Evolutionary conservation across 2,797 vertebrate species (phyloP).

Genomic region (Philypnodon macrostomus): DNA sequence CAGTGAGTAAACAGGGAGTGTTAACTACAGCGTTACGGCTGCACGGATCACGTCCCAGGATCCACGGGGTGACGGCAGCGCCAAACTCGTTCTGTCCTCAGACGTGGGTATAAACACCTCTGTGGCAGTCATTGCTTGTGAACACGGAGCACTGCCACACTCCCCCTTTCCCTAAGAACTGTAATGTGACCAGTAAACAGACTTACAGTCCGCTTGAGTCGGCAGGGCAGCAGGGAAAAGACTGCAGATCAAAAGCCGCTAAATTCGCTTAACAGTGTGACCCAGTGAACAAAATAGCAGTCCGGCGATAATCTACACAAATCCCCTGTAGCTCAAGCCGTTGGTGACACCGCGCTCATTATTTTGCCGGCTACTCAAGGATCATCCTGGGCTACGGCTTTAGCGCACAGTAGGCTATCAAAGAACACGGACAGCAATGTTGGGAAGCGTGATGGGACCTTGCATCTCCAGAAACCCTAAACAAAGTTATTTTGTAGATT

Average conservation of each 20-base stretch:
- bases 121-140: constrained; percentile 45
- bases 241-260: constrained; percentile 52
- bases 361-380: constrained; percentile 58
- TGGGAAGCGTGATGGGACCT: constrained; percentile 6
- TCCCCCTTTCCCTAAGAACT: constrained; percentile 11
- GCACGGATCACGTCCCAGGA: constrained; percentile 32
- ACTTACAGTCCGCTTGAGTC: constrained; percentile 11
- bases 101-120: constrained; percentile 44
- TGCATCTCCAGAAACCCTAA: constrained; percentile 17
- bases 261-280: constrained; percentile 49
- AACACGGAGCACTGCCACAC: constrained; percentile 23
- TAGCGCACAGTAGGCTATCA: constrained; percentile 40
- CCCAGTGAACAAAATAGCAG: constrained; percentile 69
- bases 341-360: constrained; percentile 63
- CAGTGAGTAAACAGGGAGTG: constrained; percentile 23
- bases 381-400: constrained; percentile 60
- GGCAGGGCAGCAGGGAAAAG: constrained; percentile 41
- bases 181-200: constrained; percentile 21
- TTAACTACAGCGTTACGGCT: constrained; percentile 38
- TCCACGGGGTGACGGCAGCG: constrained; percentile 29
- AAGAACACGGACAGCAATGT: constrained; percentile 18
- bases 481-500: background rate
- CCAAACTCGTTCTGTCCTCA: constrained; percentile 34
- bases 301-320: constrained; percentile 74
- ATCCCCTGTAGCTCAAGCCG: constrained; percentile 66